phyloP scores from a whole-genome alignment of 2,888 invertebrate species.

The Microctonus hyperodae region DNA sequence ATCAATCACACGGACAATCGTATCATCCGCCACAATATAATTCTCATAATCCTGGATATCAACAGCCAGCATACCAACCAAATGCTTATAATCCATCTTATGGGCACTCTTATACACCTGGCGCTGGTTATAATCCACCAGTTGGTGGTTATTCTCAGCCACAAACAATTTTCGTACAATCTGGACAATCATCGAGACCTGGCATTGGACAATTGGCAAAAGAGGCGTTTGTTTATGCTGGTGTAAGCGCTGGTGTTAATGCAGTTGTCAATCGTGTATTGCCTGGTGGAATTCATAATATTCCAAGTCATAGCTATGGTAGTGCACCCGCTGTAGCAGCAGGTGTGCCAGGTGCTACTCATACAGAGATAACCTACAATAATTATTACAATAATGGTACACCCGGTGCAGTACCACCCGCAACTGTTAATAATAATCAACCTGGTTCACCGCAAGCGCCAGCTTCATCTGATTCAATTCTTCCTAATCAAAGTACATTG shows the following conservation, averaged over 20 bases:
- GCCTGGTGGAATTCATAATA: constrained; percentile 48
- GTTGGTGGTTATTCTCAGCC: constrained; percentile 44
- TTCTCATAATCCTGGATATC: background rate
- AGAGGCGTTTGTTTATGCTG: constrained; percentile 59
- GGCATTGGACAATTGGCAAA: constrained; percentile 61
- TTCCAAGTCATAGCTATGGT: background rate
- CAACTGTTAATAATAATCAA: constrained; percentile 37
- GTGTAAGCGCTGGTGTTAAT: constrained; percentile 58
- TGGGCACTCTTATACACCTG: constrained; percentile 37
- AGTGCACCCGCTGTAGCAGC: constrained; percentile 24
- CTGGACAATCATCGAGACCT: constrained; percentile 45
- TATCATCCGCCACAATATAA: background rate
- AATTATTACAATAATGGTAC: constrained; percentile 60
- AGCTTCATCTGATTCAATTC: constrained; percentile 15
- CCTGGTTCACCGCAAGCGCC: constrained; percentile 36
- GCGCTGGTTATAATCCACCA: constrained; percentile 42
- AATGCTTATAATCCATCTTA: constrained; percentile 43
- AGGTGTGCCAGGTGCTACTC: constrained; percentile 46
- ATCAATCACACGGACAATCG: background rate
- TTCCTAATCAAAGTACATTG: constrained; percentile 15
- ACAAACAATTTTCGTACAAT: constrained; percentile 51
- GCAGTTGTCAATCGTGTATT: constrained; percentile 58
- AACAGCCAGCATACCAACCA: background rate
- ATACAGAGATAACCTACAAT: constrained; percentile 59
- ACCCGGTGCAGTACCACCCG: constrained; percentile 24